Evolutionary conservation across 2,113 vertebrate species (phyloP).

Genomic region (Gnathonemus echidnorhynchus): DNA sequence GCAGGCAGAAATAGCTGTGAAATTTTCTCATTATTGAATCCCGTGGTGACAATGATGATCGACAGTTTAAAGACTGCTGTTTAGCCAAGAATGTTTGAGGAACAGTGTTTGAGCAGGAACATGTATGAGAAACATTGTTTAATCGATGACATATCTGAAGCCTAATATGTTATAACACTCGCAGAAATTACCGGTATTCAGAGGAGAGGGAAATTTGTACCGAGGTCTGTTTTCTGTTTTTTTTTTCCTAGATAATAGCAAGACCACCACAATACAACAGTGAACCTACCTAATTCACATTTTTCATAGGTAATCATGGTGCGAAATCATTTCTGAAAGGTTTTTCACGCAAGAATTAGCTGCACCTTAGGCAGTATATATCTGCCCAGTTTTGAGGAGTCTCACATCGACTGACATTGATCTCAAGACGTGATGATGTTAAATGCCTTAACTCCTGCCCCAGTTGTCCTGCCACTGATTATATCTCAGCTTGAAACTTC

Average conservation of each 20-base stretch:
- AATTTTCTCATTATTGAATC: neutral
- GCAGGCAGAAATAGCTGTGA: neutral
- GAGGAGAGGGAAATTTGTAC: neutral
- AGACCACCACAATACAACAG: neutral
- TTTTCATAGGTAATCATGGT: neutral
- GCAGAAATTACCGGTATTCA: neutral
- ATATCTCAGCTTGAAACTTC: neutral
- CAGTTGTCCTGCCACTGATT: conserved; percentile 49
- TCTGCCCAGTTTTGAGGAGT: neutral
- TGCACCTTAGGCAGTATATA: neutral
- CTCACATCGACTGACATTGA: neutral
- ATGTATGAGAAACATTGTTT: neutral
- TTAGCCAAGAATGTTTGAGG: neutral
- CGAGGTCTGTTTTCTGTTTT: neutral
- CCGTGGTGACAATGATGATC: neutral
- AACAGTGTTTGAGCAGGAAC: neutral
- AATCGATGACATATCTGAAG: neutral
- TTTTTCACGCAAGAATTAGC: neutral
- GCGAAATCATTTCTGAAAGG: neutral
- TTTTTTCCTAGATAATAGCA: neutral
- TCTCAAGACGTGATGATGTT: neutral
- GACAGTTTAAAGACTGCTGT: neutral
- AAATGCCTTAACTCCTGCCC: neutral
- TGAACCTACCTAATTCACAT: neutral
- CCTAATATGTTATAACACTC: neutral